Evolutionary conservation across 2,797 vertebrate genomes (phyloP), one percentile per base, ranked within the genome.

Genomic region (Sibirionetta formosa): DNA sequence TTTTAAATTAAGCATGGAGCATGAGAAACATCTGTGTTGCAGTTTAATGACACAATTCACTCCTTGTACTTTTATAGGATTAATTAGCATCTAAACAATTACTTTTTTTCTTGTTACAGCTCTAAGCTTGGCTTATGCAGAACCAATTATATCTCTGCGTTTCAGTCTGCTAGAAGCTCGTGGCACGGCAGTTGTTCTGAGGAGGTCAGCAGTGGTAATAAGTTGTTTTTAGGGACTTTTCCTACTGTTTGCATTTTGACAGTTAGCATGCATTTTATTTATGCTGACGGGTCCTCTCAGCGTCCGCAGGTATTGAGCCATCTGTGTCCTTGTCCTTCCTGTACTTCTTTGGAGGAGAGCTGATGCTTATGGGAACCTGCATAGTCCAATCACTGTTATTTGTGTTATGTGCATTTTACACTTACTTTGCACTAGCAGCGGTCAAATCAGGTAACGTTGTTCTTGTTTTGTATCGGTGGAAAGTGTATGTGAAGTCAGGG

Each of bases 1-100:
- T 66, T 82, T 69, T 23, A 36, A 83, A 84, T 65, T 69, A 29
- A 46, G 27, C 27, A 26, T 7, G 19, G 63, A 90, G n/a, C 54
- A 70, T 22, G 35, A 65, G 42, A 76, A 91, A 76, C 40, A 69
- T 46, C 61, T 81, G 36, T 58, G 63, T 72, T 65, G 38, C 42
- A 76, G 56, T 86, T 58, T 88, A 90, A 81, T 70, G 77, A 9
- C 42, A 72, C 70, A 36, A 44, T 86, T 93, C 82, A 29, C 46
- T 92, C 15, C 50, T 91, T 73, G 33, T 80, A 50, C 56, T 86
- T 93, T 79, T 86, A 82, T 82, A 73, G 82, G 70, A 82, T 84
- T 80, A 93, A 88, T 96, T 94, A 92, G 46, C 85, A 84, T 73
- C 70, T 72, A 96, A 94, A 94, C 57, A 88, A 42, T 13, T 13